Base-by-base conservation (phyloP, 1,140 invertebrate genomes). In the Aleiodes sp. region DNA sequence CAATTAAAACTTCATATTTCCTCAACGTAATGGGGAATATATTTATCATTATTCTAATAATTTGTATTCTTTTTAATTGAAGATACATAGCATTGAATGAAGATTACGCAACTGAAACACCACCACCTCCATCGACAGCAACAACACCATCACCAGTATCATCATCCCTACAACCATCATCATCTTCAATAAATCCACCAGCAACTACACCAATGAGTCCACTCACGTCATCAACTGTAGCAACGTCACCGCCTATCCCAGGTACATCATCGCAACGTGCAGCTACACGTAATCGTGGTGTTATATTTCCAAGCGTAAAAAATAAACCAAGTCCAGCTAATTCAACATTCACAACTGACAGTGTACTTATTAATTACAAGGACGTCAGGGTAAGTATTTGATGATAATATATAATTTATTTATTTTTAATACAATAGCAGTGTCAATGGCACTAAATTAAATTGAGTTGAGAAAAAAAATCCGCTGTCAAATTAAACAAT, bases 261-360 rank as follows among this genome's bases (percentile, higher is more conserved):
- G 74, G 31, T 39, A 67, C 78, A 69, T 85, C 73, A 75, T 87
- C 77, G 0, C 79, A 78, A 66, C 82, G 87, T 70, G 79, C 81
- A 61, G 75, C 81, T 33, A 84, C 83, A 46, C 89, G 92, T 63
- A 94, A 93, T 82, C 90, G 92, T 16, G 92, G 92, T 43, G 90
- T 96, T 74, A 95, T 96, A 82, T 96, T 96, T 86, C 94, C 94
- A 0, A 94, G 93, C 75, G 93, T 96, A 10, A 95, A 95, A 81
- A 95, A 95, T 80, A 96, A 96, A 77, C 94, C 94, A 3, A 91
- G 92, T 66, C 89, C 92, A 28, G 90, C 92, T 6, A 95, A 95
- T 84, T 92, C 92, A 65, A 94, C 93, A 8, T 94, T 94, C 78
- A 88, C 90, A 16, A 92, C 90, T 4, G 93, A 94, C 73, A 56